Base-by-base conservation (phyloP, 2,113 vertebrate genomes). In the Telmatochromis sp. region DNA sequence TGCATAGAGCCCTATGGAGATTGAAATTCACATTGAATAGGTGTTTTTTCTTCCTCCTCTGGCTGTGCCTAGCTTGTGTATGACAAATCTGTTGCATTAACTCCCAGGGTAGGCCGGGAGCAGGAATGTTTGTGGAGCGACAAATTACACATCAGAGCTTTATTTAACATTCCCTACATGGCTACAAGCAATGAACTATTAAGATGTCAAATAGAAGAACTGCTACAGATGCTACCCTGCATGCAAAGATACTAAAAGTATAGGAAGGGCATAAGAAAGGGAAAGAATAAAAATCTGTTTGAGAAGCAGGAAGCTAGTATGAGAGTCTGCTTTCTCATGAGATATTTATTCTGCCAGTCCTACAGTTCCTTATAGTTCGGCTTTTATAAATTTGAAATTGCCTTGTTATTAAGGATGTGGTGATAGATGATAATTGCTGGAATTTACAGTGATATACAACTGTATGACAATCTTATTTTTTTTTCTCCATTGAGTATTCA, bases 61-160 rank as follows among this genome's bases (percentile, higher is more conserved):
- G 83, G 90, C 94, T 92, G 92, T 90, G 89, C 91, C 91, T 94
- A 85, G 89, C 88, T 94, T 93, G 91, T 92, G 87, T 93, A 93
- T 95, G 95, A 96, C 92, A 95, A 95, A 96, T 96, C 93, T 94
- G 89, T 90, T 94, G 93, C 93, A 94, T 95, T 95, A 95, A 94
- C 91, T 94, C 94, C 93, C 94, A 93, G 93, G 94, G 92, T 95
- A 95, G 92, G 91, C 94, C 87, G 75, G 86, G 85, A 95, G 95
- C 91, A 80, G 82, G 91, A 91, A 92, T 95, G 95, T 96, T 95
- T 96, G 91, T 90, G 91, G 89, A 94, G 92, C 92, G 91, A 95
- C 94, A 96, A 94, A 95, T 96, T 94, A 95, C 90, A 94, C 92
- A 94, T 95, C 89, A 93, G 91, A 94, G 92, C 90, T 90, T 94